These are phyloP conservation scores for Petrocephalus zakoni DNA, from an alignment of 2,113 vertebrate species.

Conservation along the genomic window DNA sequence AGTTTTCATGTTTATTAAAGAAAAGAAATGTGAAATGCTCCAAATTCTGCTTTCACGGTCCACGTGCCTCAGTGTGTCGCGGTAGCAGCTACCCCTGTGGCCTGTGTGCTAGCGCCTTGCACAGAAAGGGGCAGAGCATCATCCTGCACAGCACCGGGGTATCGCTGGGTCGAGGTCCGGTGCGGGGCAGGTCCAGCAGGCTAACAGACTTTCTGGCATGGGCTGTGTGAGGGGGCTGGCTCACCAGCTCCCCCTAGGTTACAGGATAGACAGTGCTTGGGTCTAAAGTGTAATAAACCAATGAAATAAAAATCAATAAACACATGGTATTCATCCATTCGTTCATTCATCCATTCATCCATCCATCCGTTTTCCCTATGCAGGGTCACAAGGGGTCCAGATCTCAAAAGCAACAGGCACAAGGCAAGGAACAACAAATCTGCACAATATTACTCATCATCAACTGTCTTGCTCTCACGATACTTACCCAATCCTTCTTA, in stretches of 20 bases:
- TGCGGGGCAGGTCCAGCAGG: not conserved
- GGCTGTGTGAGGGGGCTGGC: not conserved
- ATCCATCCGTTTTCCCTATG: not conserved
- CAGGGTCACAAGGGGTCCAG: not conserved
- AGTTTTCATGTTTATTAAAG: not conserved
- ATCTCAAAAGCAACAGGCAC: not conserved
- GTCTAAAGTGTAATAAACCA: not conserved
- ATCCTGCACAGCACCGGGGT: not conserved
- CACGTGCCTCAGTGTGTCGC: not conserved
- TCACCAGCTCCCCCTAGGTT: not conserved
- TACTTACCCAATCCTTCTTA: not conserved
- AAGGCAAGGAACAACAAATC: not conserved
- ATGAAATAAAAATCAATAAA: not conserved
- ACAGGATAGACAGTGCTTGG: not conserved
- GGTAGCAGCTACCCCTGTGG: not conserved
- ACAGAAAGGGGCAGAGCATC: not conserved
- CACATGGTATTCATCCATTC: not conserved
- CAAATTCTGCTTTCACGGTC: not conserved
- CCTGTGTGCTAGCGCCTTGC: not conserved
- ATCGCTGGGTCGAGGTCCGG: not conserved
- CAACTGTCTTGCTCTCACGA: not conserved
- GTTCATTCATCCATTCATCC: not conserved
- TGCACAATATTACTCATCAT: not conserved
- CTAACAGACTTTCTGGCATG: not conserved
- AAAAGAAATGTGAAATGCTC: not conserved